Evolutionary conservation across 2,113 vertebrate genomes (phyloP).

Genomic region (Leuciscus idus): DNA sequence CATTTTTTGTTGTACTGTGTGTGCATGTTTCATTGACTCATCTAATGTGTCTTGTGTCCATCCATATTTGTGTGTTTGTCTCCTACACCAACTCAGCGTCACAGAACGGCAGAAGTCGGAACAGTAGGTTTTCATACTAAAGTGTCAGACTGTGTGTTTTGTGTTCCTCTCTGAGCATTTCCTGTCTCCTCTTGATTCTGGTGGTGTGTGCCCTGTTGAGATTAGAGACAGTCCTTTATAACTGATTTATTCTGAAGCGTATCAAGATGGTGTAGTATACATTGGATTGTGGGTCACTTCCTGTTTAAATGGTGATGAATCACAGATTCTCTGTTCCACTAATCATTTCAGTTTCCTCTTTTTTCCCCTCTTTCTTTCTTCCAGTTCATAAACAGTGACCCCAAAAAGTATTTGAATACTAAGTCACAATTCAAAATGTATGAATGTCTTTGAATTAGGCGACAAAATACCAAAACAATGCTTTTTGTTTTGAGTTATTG

Average conservation of each 20-base stretch:
- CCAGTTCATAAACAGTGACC: not conserved
- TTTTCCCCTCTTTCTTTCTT: constrained; percentile 14
- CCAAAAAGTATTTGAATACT: not conserved
- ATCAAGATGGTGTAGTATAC: not conserved
- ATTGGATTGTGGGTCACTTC: not conserved
- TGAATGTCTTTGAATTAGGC: not conserved
- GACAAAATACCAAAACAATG: not conserved
- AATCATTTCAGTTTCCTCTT: not conserved
- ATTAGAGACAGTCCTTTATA: not conserved
- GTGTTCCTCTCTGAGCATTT: not conserved
- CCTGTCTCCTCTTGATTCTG: constrained; percentile 17
- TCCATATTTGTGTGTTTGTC: constrained; percentile 69
- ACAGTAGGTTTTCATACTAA: constrained; percentile 72
- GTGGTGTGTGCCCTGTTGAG: not conserved
- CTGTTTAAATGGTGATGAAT: constrained; percentile 14
- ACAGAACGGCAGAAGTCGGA: constrained; percentile 75
- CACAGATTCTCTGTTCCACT: not conserved
- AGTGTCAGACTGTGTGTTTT: not conserved
- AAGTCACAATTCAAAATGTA: not conserved
- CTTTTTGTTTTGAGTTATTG: not conserved
- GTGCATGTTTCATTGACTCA: constrained; percentile 58
- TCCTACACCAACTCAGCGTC: constrained; percentile 73
- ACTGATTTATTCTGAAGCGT: not conserved
- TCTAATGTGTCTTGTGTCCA: constrained; percentile 52
- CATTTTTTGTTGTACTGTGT: constrained; percentile 41